Base-by-base conservation (phyloP, 1,140 invertebrate species). In the Riptortus pedestris region DNA sequence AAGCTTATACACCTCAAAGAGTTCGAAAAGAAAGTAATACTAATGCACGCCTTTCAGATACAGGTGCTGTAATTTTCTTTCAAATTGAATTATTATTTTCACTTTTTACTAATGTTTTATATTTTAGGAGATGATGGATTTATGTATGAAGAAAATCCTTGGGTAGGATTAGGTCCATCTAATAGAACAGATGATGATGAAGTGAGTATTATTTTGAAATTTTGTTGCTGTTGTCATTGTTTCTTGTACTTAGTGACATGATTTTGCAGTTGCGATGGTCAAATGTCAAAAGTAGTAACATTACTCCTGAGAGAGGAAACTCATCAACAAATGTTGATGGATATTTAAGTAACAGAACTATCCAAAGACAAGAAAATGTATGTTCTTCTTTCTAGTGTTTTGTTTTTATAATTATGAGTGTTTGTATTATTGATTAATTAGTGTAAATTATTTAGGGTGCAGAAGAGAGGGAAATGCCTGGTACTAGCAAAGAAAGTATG, bases 241-340 rank as follows among this genome's bases (percentile, higher is more conserved):
- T 20, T 20, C 45, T 9, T 47, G 18, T n/a, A 20, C 4, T n/a
- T 47, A 3, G 22, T 51, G 5, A 9, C 5, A 9, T 51, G 22
- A 9, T 20, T 47, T 59, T 66, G 14, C 26, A 66, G 62, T 45
- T 66, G 57, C 60, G 65, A 29, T 66, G 65, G 65, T 59, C 57
- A n/a, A 64, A 60, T 48, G 65, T 64, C 1, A 66, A 66, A 57
- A 66, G 62, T 38, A 66, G 62, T 47, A 66, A 66, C 31, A 51
- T 66, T n/a, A 66, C 65, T n/a, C 65, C 65, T 48, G 62, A 66
- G 58, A 47, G 65, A 29, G 52, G 58, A 14, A 52, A 57, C 27
- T 57, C 62, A 27, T 26, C 26, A 2, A 16, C 62, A 26, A 63
- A 63, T 57, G 62, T 63, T 18, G 62, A 63, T 28, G 26, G 28